Conservation (phyloP, 1,140 invertebrate genomes). For the Rhynchophorus ferrugineus region DNA sequence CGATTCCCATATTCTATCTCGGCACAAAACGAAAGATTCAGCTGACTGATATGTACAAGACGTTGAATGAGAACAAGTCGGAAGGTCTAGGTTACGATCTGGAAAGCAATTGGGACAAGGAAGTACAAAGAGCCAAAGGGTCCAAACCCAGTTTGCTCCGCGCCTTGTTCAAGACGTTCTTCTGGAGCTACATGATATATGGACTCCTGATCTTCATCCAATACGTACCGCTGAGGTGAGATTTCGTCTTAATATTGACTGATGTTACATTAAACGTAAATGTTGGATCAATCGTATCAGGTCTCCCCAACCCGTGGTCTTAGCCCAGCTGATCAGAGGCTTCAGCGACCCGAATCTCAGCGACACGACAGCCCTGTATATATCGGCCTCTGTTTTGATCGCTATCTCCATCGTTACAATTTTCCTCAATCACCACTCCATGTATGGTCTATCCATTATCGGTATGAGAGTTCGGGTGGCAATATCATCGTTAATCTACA, state of each 20-base stretch:
- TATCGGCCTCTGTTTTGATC: slow-evolving; percentile 21
- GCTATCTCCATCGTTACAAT: slow-evolving; percentile 24
- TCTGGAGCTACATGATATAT: slow-evolving; percentile 40
- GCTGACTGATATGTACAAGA: slow-evolving; percentile 32
- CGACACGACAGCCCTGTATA: slow-evolving; percentile 23
- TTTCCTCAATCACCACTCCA: slow-evolving; percentile 38
- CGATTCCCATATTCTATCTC: slow-evolving; percentile 28
- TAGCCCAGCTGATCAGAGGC: slow-evolving; percentile 38
- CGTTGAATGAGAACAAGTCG: slow-evolving; percentile 28
- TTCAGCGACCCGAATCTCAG: slow-evolving; percentile 8
- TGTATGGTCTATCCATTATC: slow-evolving; percentile 41
- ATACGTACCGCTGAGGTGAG: slow-evolving; percentile 43
- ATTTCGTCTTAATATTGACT: background rate
- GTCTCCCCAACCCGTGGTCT: slow-evolving; percentile 43
- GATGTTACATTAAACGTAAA: background rate
- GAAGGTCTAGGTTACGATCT: slow-evolving; percentile 43
- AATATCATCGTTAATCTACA: slow-evolving; percentile 52
- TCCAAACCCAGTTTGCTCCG: slow-evolving; percentile 36
- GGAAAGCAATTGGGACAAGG: slow-evolving; percentile 44
- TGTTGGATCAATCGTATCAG: slow-evolving; percentile 25
- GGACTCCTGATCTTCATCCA: slow-evolving; percentile 41
- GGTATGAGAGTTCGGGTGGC: slow-evolving; percentile 55
- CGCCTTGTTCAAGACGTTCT: slow-evolving; percentile 42
- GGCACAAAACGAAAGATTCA: slow-evolving; percentile 29
- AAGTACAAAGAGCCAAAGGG: slow-evolving; percentile 33